Percentiles rank a stretch among this genome's conserved stretches.
Conservation (phyloP, 2,888 invertebrate species). For the Lordiphosa fenestrarum region DNA sequence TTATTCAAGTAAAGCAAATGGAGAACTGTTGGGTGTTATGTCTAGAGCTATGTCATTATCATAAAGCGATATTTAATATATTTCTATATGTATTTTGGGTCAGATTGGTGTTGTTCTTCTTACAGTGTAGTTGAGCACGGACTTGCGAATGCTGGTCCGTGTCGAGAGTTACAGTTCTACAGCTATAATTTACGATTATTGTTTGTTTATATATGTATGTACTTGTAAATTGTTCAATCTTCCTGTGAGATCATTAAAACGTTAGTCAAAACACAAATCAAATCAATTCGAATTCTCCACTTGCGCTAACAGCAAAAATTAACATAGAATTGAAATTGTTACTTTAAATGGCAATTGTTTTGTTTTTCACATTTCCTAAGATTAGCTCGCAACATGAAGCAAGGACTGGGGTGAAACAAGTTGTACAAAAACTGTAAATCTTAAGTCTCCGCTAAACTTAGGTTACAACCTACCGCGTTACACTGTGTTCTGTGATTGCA, state of each 20-base stretch:
- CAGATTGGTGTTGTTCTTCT: slow-evolving; percentile 62
- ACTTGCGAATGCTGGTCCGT: slow-evolving; percentile 6
- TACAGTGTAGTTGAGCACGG: slow-evolving; percentile 44
- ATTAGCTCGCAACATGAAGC: slow-evolving; percentile 4
- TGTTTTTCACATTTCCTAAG: slow-evolving; percentile 8
- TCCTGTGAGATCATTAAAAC: slow-evolving; percentile 65
- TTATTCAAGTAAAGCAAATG: slow-evolving; percentile 32
- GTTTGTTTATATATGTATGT: slow-evolving; percentile 23
- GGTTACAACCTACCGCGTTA: slow-evolving; percentile 65
- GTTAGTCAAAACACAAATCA: slow-evolving; percentile 32
- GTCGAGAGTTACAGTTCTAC: slow-evolving; percentile 23
- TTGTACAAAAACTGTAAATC: slow-evolving; percentile 25
- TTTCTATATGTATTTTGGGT: slow-evolving; percentile 30
- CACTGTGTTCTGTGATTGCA: slow-evolving; percentile 30
- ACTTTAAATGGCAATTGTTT: slow-evolving; percentile 42
- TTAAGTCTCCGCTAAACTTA: slow-evolving; percentile 50
- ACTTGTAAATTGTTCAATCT: slow-evolving; percentile 30
- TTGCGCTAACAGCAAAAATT: slow-evolving; percentile 42
- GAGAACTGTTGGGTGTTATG: slow-evolving; percentile 22
- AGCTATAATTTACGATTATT: slow-evolving; percentile 27
- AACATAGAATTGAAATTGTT: slow-evolving; percentile 44
- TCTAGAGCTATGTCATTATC: slow-evolving; percentile 42
- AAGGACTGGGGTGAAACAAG: slow-evolving; percentile 1
- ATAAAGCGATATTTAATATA: slow-evolving; percentile 19
- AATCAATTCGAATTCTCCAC: slow-evolving; percentile 36